phyloP scores from a whole-genome alignment of 2,888 invertebrate species.

The Ophion ventricosus region DNA sequence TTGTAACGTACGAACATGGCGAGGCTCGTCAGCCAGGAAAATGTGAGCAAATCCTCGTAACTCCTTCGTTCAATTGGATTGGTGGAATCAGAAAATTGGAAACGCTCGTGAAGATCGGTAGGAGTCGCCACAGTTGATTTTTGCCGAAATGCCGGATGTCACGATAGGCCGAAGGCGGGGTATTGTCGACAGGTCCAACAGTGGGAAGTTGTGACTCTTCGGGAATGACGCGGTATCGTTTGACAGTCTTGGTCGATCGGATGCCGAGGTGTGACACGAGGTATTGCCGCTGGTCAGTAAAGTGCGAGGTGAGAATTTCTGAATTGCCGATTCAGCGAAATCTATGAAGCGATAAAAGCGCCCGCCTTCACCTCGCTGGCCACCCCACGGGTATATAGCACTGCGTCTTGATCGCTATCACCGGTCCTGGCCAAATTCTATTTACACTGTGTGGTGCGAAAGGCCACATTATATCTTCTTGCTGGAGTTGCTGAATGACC shows the following conservation, averaged over 20 bases:
- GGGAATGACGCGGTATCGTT: too few species aligned
- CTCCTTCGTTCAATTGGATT: too few species aligned
- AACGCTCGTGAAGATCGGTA: too few species aligned
- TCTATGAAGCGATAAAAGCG: conserved; percentile 52
- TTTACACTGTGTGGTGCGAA: conserved; percentile 56
- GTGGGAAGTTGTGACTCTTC: too few species aligned
- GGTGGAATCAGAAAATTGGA: too few species aligned
- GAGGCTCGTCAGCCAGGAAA: too few species aligned
- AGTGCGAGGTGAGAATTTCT: conserved; percentile 49
- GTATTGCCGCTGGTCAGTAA: conserved; percentile 49
- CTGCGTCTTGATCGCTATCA: conserved; percentile 61
- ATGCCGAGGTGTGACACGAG: conserved; percentile 33
- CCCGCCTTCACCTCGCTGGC: too few species aligned
- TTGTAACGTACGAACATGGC: background rate
- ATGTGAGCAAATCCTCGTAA: too few species aligned
- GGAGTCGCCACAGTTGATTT: too few species aligned
- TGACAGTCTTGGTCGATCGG: background rate
- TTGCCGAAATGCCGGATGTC: too few species aligned
- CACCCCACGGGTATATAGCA: conserved; percentile 28
- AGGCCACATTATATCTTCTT: conserved; percentile 43
- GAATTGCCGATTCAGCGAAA: conserved; percentile 63
- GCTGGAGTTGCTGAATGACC: conserved; percentile 42
- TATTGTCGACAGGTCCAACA: too few species aligned
- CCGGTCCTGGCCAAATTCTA: conserved; percentile 64
- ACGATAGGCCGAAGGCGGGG: too few species aligned